Percentiles rank a stretch among this genome's conserved stretches.
These are phyloP conservation scores for Drosophila kurseongensis DNA, from an alignment of 1,140 invertebrate species.

Conservation along the genomic window DNA sequence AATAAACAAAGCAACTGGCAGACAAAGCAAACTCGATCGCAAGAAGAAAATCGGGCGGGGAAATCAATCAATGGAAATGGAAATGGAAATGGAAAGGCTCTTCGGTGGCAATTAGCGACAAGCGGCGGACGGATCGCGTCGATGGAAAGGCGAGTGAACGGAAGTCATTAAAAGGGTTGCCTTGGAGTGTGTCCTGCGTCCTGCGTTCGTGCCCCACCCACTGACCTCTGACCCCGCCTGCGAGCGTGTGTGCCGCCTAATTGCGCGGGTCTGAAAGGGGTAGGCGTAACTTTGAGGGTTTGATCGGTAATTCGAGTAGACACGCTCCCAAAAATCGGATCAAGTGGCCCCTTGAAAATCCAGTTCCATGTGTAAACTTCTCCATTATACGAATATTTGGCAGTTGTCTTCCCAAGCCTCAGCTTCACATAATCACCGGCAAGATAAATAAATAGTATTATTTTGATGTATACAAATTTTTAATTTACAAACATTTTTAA, in stretches of 20 bases:
- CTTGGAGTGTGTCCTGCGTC: conserved; percentile 32
- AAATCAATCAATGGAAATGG: conserved; percentile 69
- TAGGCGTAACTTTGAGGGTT: conserved; percentile 1
- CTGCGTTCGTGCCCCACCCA: not conserved
- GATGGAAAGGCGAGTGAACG: conserved; percentile 37
- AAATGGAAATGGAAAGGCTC: conserved; percentile 23
- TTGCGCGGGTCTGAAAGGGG: conserved; percentile 31
- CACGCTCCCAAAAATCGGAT: conserved; percentile 1
- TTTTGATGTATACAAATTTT: not conserved
- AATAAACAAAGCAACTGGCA: conserved; percentile 48
- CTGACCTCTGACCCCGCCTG: conserved; percentile 5
- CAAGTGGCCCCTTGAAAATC: conserved; percentile 5
- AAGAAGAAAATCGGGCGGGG: conserved; percentile 3
- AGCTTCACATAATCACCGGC: not conserved
- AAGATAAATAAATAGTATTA: not conserved
- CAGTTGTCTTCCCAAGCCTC: too few relatives aligned
- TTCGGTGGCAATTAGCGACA: conserved; percentile 57
- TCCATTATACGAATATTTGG: too few relatives aligned
- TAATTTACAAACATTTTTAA: too few relatives aligned
- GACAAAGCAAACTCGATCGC: conserved; percentile 23
- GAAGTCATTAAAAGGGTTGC: conserved; percentile 78
- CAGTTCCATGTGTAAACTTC: too few relatives aligned
- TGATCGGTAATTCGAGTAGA: conserved; percentile 51
- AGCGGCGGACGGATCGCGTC: conserved; percentile 12
- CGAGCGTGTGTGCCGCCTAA: conserved; percentile 61